Percentiles rank a stretch among this genome's conserved stretches.
These are phyloP conservation scores for Platypus cylindrus DNA, from an alignment of 2,888 invertebrate species.

Conservation along the genomic window DNA sequence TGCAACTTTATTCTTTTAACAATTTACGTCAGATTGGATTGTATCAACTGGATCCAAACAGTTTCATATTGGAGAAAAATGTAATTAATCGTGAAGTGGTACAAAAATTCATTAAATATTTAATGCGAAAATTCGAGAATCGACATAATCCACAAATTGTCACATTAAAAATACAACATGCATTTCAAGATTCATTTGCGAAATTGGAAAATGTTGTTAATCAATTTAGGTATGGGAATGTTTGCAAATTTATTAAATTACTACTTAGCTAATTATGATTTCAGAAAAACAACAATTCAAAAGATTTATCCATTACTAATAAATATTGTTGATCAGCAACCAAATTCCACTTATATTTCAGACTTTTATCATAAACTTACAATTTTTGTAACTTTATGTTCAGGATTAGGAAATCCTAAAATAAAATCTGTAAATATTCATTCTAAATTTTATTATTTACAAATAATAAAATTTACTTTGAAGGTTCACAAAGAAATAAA, in stretches of 20 bases:
- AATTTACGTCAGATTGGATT: constrained; percentile 7
- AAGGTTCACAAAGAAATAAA: constrained; percentile 7
- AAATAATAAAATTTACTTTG: not conserved
- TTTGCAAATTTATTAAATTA: not conserved
- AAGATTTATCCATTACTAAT: constrained; percentile 9
- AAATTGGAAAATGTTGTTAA: constrained; percentile 1
- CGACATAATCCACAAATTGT: constrained; percentile 3
- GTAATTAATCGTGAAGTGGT: constrained; percentile 5
- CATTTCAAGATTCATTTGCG: constrained; percentile 1
- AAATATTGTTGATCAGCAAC: constrained; percentile 8
- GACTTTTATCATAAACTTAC: constrained; percentile 8
- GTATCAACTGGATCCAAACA: constrained; percentile 8
- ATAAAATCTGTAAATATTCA: constrained; percentile 7
- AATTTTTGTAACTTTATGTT: constrained; percentile 6
- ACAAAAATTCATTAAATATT: constrained; percentile 6
- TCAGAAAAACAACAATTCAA: not conserved
- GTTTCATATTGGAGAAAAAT: constrained; percentile 2
- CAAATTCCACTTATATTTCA: not conserved
- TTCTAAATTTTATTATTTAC: not conserved
- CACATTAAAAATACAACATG: constrained; percentile 7
- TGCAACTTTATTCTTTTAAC: too few species aligned
- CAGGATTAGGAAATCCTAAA: constrained; percentile 11
- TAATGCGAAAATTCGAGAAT: not conserved
- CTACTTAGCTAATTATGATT: not conserved
- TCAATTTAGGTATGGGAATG: constrained; percentile 5